Evolutionary conservation across 2,888 invertebrate species (phyloP).

Genomic region (Malthinus flaveolus): DNA sequence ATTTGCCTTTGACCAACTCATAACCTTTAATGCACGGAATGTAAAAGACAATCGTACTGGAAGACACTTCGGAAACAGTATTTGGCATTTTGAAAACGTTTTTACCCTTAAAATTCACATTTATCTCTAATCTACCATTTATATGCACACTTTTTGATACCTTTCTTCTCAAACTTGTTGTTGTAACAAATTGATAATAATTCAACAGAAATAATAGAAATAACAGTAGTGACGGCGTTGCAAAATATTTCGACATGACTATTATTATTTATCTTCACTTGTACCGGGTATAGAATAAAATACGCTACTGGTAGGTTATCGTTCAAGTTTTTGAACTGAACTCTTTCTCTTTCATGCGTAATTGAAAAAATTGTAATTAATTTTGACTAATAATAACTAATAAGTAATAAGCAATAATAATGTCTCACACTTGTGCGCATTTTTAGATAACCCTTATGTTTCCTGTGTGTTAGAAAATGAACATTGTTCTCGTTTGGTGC

Average conservation of each 20-base stretch:
- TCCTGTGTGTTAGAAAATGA: no score
- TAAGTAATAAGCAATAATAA: no score
- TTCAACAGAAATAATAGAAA: neutral
- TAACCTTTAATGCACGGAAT: constrained; percentile 23
- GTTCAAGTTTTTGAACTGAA: neutral
- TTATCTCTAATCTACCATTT: neutral
- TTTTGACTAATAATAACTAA: neutral
- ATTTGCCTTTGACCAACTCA: constrained; percentile 12
- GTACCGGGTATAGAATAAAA: neutral
- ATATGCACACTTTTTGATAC: neutral
- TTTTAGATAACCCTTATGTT: no score
- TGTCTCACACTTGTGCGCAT: no score
- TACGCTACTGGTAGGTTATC: neutral
- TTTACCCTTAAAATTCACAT: no score
- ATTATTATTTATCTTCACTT: no score
- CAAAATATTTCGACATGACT: no score
- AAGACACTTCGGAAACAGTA: neutral
- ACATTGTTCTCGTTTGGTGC: no score
- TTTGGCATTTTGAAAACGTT: no score
- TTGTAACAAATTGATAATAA: neutral
- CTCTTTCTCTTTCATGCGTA: neutral
- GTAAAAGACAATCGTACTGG: neutral
- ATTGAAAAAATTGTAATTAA: neutral
- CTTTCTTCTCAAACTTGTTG: neutral
- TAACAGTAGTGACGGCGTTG: no score